These are phyloP conservation scores for Bruchidius siliquastri DNA, from an alignment of 2,888 invertebrate genomes.

Conservation along the genomic window DNA sequence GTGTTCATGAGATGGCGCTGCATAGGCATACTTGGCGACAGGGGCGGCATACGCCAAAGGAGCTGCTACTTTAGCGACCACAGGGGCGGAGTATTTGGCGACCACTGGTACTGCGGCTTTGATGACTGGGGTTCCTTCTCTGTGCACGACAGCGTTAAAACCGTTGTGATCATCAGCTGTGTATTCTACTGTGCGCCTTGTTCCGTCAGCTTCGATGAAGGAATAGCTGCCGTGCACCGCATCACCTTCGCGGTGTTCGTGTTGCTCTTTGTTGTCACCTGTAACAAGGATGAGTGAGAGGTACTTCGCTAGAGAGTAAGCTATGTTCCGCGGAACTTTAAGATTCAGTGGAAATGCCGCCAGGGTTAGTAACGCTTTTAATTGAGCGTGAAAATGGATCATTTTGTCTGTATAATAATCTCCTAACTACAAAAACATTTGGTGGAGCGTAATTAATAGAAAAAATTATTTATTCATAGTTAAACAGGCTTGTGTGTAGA, in stretches of 20 bases:
- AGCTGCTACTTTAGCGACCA: constrained; percentile 21
- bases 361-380: too few relatives aligned
- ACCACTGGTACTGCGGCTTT: constrained; percentile 5
- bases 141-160: constrained; percentile 53
- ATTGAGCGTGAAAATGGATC: too few relatives aligned
- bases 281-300: background rate
- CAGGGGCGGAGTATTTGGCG: constrained; percentile 17
- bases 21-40: constrained; percentile 6
- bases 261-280: constrained; percentile 55
- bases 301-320: too few relatives aligned
- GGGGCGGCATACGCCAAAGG: constrained; percentile 8
- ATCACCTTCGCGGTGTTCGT: constrained; percentile 56
- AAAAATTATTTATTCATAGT: too few relatives aligned
- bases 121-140: constrained; percentile 27
- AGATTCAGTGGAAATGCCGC: too few relatives aligned
- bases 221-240: constrained; percentile 50
- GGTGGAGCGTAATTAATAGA: too few relatives aligned
- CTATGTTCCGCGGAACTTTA: too few relatives aligned
- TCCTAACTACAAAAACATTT: too few relatives aligned
- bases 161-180: constrained; percentile 51
- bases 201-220: constrained; percentile 52
- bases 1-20: constrained; percentile 12
- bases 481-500: too few relatives aligned
- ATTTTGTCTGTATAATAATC: too few relatives aligned
- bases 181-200: constrained; percentile 51